These are phyloP conservation scores for Myoxocephalus aenaeus DNA, from an alignment of 2,797 vertebrate genomes.

Conservation along the genomic window DNA sequence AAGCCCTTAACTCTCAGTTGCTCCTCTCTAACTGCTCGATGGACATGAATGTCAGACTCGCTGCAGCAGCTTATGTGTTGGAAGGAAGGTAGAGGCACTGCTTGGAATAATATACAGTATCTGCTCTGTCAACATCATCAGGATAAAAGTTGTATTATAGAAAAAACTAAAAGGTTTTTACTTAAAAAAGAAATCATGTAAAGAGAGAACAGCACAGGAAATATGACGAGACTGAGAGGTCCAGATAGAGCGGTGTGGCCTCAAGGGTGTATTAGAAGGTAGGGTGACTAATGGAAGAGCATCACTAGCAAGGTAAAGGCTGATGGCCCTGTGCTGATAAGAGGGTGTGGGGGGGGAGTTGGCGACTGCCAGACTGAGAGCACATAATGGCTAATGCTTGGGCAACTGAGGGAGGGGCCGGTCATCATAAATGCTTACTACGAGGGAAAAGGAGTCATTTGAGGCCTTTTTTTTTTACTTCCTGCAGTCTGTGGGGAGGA, in stretches of 20 bases:
- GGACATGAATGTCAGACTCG: conserved; percentile 10
- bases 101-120: conserved; percentile 6
- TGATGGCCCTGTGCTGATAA: conserved; percentile 57
- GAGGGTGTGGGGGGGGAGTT: neutral
- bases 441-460: conserved; percentile 24
- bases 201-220: conserved; percentile 25
- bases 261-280: conserved; percentile 44
- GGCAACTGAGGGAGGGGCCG: conserved; percentile 13
- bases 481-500: conserved; percentile 22
- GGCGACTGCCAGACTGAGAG: conserved; percentile 52
- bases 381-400: conserved; percentile 43
- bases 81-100: conserved; percentile 2
- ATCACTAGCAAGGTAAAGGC: conserved; percentile 65
- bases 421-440: conserved; percentile 27
- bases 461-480: conserved; percentile 32
- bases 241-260: conserved; percentile 27
- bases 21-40: conserved; percentile 7
- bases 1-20: conserved; percentile 32
- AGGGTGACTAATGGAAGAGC: conserved; percentile 70
- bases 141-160: neutral
- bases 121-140: conserved; percentile 7
- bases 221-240: conserved; percentile 41
- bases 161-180: neutral
- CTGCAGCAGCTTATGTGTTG: conserved; percentile 17
- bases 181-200: neutral